Percentiles rank a stretch among this genome's conserved stretches.
Evolutionary conservation across 2,797 vertebrate genomes (phyloP).

Genomic region (Tenualosa thibaudeaui): DNA sequence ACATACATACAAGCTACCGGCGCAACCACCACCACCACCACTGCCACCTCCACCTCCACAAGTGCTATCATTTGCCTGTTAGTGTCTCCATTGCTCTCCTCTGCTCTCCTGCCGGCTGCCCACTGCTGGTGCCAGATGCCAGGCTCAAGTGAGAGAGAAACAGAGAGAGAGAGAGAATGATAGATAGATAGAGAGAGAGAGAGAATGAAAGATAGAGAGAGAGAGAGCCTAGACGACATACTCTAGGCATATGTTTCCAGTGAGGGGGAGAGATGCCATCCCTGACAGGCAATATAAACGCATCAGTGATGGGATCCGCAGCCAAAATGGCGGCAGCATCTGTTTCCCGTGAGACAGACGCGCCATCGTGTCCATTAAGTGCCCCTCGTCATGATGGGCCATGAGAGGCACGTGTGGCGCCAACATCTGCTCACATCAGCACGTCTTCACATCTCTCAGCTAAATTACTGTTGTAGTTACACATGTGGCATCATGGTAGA

Average conservation of each 20-base stretch:
- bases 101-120: neutral
- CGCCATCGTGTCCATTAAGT: neutral
- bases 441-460: neutral
- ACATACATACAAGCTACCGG: neutral
- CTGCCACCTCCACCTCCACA: neutral
- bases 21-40: neutral
- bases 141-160: neutral
- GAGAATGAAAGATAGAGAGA: neutral
- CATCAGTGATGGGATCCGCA: neutral
- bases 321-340: slow-evolving; percentile 7
- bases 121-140: neutral
- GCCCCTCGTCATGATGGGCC: neutral
- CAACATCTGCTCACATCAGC: neutral
- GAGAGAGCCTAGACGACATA: neutral
- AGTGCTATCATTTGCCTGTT: neutral
- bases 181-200: neutral
- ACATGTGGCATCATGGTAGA: no score
- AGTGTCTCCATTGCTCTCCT: neutral
- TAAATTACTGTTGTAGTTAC: neutral
- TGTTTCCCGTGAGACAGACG: neutral
- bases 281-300: neutral
- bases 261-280: neutral
- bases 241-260: neutral
- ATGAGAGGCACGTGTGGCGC: neutral
- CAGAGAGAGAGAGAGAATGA: no score